Base-by-base conservation (phyloP, 2,888 invertebrate species). In the Cerceris rybyensis region DNA sequence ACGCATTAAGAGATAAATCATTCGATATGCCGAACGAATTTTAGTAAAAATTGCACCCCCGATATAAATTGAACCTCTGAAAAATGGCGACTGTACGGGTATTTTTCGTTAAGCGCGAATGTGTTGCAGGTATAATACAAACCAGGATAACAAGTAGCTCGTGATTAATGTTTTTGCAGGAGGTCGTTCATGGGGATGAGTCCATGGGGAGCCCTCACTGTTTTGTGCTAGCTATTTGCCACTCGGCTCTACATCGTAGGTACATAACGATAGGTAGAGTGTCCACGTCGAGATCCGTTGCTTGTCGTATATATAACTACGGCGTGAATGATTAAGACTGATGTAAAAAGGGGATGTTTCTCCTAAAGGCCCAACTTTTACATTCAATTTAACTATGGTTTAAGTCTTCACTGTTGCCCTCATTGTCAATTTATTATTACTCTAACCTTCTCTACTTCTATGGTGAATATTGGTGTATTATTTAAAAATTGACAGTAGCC, bases 91-190 rank as follows among this genome's bases (percentile, higher is more conserved):
- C 57, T 57, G 50, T 60, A 42, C 42, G 57, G 43, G 49, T 52
- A 57, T 57, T 74, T 69, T 75, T 75, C 43, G 68, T 50, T 52
- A 57, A 61, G 55, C 66, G 52, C 42, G 39, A 28, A 55, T 16
- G 75, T 57, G 76, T 75, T 70, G 57, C 65, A 69, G 75, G 11
- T 42, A 57, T 70, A 66, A 75, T 61, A 50, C 39, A 63, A 50
- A 41, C 43, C 58, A 39, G 75, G 75, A 70, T 81, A 88, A 84
- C 88, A 86, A 86, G 85, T 84, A 85, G 84, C 82, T 85, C 79
- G 88, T 88, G 89, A 89, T 89, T 89, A 88, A 89, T 89, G 89
- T 88, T 89, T 89, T 89, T 88, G 85, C 77, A 86, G 85, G 75
- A 82, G 84, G 76, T 86, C 85, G 85, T 86, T 88, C 83, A 76